These are phyloP conservation scores for Penaeus monodon DNA, from an alignment of 2,888 invertebrate genomes.

Conservation along the genomic window DNA sequence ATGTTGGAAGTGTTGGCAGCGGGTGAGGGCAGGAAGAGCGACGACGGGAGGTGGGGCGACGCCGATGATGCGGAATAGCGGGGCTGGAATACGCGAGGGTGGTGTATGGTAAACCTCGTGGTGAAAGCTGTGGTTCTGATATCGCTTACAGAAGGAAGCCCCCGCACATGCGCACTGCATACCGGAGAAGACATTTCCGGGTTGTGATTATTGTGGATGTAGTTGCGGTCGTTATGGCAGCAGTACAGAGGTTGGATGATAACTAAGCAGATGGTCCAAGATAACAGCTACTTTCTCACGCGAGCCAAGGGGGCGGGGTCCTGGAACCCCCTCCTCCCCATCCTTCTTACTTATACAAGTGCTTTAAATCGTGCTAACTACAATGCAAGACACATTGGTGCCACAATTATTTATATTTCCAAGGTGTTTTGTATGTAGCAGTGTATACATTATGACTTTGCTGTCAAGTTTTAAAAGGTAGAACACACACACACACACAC, in stretches of 20 bases:
- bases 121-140: too few relatives aligned
- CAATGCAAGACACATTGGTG: slow-evolving; percentile 9
- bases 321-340: not conserved
- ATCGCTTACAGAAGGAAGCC: too few relatives aligned
- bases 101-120: too few relatives aligned
- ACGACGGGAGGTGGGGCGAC: too few relatives aligned
- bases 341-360: not conserved
- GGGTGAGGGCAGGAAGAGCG: too few relatives aligned
- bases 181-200: not conserved
- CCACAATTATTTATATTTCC: not conserved
- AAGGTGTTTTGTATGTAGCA: too few relatives aligned
- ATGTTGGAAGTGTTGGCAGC: too few relatives aligned
- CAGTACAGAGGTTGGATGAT: slow-evolving; percentile 1
- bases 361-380: not conserved
- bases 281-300: slow-evolving; percentile 1
- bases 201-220: slow-evolving; percentile 12
- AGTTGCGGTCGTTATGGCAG: slow-evolving; percentile 2
- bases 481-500: too few relatives aligned
- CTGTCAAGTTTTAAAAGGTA: too few relatives aligned
- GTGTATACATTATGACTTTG: too few relatives aligned
- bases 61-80: too few relatives aligned
- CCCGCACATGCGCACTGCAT: not conserved
- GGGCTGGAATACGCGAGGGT: too few relatives aligned
- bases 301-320: not conserved
- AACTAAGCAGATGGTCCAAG: not conserved